phyloP scores from a whole-genome alignment of 2,888 invertebrate species.

The Pogonocherus hispidulus region DNA sequence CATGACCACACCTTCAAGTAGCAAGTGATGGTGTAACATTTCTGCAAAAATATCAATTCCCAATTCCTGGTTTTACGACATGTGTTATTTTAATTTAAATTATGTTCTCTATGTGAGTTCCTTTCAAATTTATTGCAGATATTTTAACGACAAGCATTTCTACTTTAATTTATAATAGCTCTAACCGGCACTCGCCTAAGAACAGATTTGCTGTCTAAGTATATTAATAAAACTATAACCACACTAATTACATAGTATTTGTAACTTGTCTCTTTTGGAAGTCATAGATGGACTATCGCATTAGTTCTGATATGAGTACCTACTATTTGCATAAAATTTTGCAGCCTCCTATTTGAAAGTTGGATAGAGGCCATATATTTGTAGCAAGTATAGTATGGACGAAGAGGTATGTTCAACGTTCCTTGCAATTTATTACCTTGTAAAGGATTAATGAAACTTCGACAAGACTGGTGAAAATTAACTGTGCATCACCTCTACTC shows the following conservation, averaged over 20 bases:
- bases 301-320: neutral
- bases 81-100: neutral
- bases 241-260: neutral
- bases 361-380: neutral
- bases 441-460: too few species aligned
- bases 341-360: neutral
- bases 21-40: neutral
- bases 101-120: neutral
- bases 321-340: neutral
- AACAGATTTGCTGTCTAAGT: neutral
- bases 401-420: too few species aligned
- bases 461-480: too few species aligned
- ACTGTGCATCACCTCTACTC: too few species aligned
- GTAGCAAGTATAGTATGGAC: too few species aligned
- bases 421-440: too few species aligned
- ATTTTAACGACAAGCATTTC: neutral
- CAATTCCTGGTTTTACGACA: neutral
- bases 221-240: neutral
- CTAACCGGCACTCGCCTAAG: neutral
- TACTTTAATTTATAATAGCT: neutral
- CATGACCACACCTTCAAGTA: neutral
- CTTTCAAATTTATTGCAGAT: conserved; percentile 2
- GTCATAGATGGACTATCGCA: neutral
- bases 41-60: neutral
- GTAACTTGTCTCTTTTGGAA: neutral